These are phyloP conservation scores for Digitonthophagus gazella DNA, from an alignment of 2,888 invertebrate genomes.

Conservation along the genomic window DNA sequence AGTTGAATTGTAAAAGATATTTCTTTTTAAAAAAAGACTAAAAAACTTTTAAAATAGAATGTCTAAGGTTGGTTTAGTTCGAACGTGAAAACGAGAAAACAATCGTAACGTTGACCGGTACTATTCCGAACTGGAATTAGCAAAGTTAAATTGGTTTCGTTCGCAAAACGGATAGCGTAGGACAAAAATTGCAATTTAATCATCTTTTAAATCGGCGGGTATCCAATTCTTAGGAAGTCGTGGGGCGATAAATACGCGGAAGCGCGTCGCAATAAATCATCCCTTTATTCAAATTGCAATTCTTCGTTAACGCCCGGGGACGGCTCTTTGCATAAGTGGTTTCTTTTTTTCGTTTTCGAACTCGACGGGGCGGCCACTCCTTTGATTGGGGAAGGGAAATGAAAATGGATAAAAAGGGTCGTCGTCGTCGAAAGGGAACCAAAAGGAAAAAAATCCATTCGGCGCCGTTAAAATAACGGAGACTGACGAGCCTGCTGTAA, in stretches of 20 bases:
- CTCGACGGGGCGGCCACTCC: background rate
- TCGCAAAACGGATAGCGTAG: background rate
- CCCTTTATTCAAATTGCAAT: background rate
- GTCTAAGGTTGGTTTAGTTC: no score
- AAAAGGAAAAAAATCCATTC: slow-evolving; percentile 11
- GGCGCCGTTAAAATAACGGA: slow-evolving; percentile 13
- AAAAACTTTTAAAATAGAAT: no score
- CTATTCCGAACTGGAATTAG: background rate
- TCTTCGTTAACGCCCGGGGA: background rate
- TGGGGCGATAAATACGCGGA: background rate
- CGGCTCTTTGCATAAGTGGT: background rate
- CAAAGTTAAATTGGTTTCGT: background rate
- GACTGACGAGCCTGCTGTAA: background rate
- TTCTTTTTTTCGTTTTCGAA: background rate
- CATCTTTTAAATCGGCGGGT: background rate
- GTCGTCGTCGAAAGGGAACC: no score
- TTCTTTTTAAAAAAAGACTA: no score
- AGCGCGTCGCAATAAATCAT: background rate
- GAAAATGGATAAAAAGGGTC: slow-evolving; percentile 1
- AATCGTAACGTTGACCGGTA: background rate
- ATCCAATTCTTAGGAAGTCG: background rate
- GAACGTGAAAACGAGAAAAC: background rate
- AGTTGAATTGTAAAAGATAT: no score
- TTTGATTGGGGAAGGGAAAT: slow-evolving; percentile 8
- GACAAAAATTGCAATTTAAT: background rate